Conservation (phyloP, 2,888 invertebrate genomes). For the Oligia fasciuncula region DNA sequence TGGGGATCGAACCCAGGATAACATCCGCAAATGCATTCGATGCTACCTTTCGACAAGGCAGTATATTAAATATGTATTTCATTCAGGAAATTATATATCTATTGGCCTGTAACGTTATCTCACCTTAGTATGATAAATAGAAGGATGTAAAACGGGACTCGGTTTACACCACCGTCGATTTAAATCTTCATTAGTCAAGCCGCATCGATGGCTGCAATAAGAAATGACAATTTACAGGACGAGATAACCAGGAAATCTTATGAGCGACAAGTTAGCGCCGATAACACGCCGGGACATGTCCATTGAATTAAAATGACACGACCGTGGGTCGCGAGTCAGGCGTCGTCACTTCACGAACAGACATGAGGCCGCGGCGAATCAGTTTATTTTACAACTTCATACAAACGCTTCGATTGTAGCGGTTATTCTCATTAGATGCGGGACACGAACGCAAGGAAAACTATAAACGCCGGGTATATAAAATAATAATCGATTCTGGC, state of each 20-base stretch:
- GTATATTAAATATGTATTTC: constrained; percentile 24
- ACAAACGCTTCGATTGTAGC: constrained; percentile 68
- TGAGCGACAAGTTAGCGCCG: constrained; percentile 74
- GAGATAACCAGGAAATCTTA: constrained; percentile 80
- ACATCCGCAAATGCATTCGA: constrained; percentile 12
- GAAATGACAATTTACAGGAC: constrained; percentile 79
- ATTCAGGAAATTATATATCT: constrained; percentile 47
- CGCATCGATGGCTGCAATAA: constrained; percentile 94
- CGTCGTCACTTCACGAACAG: constrained; percentile 68
- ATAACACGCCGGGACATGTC: constrained; percentile 74
- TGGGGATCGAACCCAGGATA: constrained; percentile 6
- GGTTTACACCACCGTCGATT: constrained; percentile 96
- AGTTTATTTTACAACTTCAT: constrained; percentile 76
- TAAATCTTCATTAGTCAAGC: constrained; percentile 95
- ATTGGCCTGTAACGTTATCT: constrained; percentile 65
- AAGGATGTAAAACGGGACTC: constrained; percentile 93
- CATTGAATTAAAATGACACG: constrained; percentile 77
- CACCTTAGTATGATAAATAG: constrained; percentile 95
- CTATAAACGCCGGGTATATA: constrained; percentile 69
- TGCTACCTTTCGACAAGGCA: constrained; percentile 20
- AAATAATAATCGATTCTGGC: constrained; percentile 79
- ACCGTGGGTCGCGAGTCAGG: constrained; percentile 69
- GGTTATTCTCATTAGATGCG: constrained; percentile 74
- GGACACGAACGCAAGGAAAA: constrained; percentile 70
- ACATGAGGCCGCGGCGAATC: constrained; percentile 66